Evolutionary conservation across 2,888 invertebrate genomes (phyloP).

Genomic region (Acleris cristana): DNA sequence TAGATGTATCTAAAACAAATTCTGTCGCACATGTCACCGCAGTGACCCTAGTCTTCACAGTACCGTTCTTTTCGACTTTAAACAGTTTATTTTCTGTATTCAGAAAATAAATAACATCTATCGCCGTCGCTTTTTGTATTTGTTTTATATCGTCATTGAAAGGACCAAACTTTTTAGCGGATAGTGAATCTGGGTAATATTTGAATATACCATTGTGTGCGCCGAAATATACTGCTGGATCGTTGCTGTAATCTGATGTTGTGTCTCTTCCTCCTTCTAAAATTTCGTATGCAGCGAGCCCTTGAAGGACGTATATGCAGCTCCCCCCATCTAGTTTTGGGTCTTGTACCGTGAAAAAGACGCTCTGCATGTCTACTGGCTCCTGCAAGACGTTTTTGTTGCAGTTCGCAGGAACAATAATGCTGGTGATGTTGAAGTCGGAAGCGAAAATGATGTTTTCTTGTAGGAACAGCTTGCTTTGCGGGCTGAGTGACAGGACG

Average conservation of each 20-base stretch:
- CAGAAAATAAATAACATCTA: slow-evolving; percentile 58
- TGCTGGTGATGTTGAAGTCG: slow-evolving; percentile 58
- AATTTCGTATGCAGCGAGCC: slow-evolving; percentile 64
- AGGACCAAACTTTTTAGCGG: slow-evolving; percentile 63
- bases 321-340: slow-evolving; percentile 60
- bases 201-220: slow-evolving; percentile 62
- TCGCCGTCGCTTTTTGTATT: slow-evolving; percentile 66
- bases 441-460: slow-evolving; percentile 66
- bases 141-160: slow-evolving; percentile 65
- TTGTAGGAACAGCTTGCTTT: slow-evolving; percentile 50
- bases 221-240: slow-evolving; percentile 60
- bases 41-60: slow-evolving; percentile 52
- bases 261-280: slow-evolving; percentile 68
- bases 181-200: slow-evolving; percentile 57
- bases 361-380: slow-evolving; percentile 59
- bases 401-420: slow-evolving; percentile 61
- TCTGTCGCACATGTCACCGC: slow-evolving; percentile 57
- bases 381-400: slow-evolving; percentile 54
- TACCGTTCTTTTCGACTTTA: slow-evolving; percentile 60
- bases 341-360: slow-evolving; percentile 65
- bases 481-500: slow-evolving; percentile 15
- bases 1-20: slow-evolving; percentile 69
- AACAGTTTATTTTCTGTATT: slow-evolving; percentile 55
- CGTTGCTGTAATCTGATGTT: slow-evolving; percentile 60
- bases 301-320: slow-evolving; percentile 70